Evolutionary conservation across 2,113 vertebrate genomes (phyloP).

Genomic region (Alexandromys fortis): DNA sequence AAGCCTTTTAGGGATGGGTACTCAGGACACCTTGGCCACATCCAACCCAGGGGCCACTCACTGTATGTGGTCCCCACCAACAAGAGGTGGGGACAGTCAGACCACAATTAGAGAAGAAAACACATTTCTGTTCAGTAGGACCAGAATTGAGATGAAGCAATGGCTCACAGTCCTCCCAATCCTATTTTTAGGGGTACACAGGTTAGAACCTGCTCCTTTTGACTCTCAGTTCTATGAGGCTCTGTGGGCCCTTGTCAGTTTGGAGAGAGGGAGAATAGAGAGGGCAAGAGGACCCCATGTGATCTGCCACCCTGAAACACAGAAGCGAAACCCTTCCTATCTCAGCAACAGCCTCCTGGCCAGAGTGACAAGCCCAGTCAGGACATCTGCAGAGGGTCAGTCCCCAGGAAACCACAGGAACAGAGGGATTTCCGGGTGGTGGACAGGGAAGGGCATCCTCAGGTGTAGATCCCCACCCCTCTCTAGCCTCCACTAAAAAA

Average conservation of each 20-base stretch:
- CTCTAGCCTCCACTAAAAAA: not conserved
- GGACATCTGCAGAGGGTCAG: not conserved
- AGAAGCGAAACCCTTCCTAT: constrained; percentile 56
- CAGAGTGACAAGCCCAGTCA: not conserved
- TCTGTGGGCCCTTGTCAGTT: not conserved
- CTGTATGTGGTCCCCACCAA: too few species aligned
- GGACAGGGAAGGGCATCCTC: not conserved
- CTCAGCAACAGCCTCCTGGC: not conserved
- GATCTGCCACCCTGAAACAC: not conserved
- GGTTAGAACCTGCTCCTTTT: not conserved
- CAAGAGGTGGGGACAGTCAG: accelerated
- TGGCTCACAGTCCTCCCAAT: not conserved
- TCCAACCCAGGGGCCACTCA: not conserved
- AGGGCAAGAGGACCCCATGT: not conserved
- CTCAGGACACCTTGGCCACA: not conserved
- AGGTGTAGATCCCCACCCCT: not conserved
- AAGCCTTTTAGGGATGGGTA: not conserved
- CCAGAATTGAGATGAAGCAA: not conserved
- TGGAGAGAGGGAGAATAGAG: not conserved
- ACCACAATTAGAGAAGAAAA: not conserved
- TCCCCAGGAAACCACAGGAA: not conserved
- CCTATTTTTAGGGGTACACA: accelerated
- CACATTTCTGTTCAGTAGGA: accelerated
- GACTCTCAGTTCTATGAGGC: not conserved
- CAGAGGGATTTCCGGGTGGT: not conserved